Evolutionary conservation across 1,140 invertebrate genomes (phyloP).

Genomic region (Listronotus bonariensis): DNA sequence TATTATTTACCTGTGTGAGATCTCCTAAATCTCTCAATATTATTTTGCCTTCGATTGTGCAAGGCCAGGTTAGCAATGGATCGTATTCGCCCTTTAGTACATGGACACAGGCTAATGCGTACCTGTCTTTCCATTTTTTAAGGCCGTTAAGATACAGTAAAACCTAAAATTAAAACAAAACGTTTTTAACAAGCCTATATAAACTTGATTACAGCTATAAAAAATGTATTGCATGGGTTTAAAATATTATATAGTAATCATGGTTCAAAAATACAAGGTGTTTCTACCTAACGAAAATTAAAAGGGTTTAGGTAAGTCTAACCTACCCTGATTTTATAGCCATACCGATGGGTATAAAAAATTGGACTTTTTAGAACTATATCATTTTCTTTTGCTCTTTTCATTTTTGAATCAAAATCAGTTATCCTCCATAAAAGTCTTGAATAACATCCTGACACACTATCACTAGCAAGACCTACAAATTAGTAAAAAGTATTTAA

Average conservation of each 20-base stretch:
- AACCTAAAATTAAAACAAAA: constrained; percentile 56
- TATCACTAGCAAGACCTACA: background rate
- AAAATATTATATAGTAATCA: background rate
- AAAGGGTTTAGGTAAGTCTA: too few relatives aligned
- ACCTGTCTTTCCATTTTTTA: constrained; percentile 72
- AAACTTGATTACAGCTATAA: background rate
- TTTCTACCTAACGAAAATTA: too few relatives aligned
- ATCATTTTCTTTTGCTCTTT: constrained; percentile 67
- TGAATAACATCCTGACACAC: background rate
- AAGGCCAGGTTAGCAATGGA: constrained; percentile 71
- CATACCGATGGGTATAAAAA: constrained; percentile 70
- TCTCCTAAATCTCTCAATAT: constrained; percentile 63
- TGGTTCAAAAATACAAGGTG: too few relatives aligned
- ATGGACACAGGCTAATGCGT: constrained; percentile 68
- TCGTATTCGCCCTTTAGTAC: constrained; percentile 71
- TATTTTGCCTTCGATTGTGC: constrained; percentile 64
- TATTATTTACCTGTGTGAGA: constrained; percentile 44
- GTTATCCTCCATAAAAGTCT: constrained; percentile 71
- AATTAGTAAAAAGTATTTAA: too few relatives aligned
- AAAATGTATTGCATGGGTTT: too few relatives aligned
- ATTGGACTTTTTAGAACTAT: constrained; percentile 65
- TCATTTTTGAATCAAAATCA: constrained; percentile 66
- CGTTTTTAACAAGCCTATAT: too few relatives aligned
- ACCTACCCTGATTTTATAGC: constrained; percentile 72
- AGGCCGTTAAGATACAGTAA: constrained; percentile 71